Percentiles rank a stretch among this genome's conserved stretches.
Evolutionary conservation across 35 echinoderm and acorn worm species (phyloP).

Genomic region (Diadema setosum): DNA sequence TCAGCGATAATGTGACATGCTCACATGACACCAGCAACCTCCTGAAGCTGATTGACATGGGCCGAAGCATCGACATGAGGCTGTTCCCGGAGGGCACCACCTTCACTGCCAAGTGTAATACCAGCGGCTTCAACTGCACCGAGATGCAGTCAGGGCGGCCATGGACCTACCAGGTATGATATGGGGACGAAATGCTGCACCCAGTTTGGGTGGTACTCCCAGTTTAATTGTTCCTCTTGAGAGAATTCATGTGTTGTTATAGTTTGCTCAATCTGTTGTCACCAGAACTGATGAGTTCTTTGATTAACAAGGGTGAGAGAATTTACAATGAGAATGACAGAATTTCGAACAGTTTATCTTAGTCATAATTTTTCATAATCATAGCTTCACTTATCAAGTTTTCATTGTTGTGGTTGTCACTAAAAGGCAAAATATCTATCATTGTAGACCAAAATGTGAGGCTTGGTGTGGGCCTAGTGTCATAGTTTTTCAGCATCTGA

Average conservation of each 20-base stretch:
- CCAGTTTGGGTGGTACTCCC: not conserved
- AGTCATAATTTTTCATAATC: no score
- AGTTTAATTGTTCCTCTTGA: no score
- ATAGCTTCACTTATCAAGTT: no score
- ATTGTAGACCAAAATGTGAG: no score
- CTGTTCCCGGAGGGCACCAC: constrained; percentile 57
- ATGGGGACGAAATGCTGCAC: not conserved
- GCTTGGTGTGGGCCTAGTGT: no score
- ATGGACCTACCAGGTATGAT: constrained; percentile 91
- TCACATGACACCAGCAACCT: not conserved
- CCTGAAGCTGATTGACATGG: constrained; percentile 76
- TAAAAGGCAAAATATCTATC: no score
- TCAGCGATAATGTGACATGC: not conserved
- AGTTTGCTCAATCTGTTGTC: not conserved
- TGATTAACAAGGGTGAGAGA: not conserved
- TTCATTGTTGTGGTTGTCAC: no score
- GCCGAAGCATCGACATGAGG: constrained; percentile 93
- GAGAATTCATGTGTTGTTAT: not conserved
- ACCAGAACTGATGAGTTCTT: not conserved
- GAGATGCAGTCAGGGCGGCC: constrained; percentile 79
- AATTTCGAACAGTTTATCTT: no score
- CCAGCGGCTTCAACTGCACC: constrained; percentile 70
- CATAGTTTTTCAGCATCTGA: no score
- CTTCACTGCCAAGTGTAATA: constrained; percentile 49
- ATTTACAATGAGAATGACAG: no score